Evolutionary conservation across 2,797 vertebrate genomes (phyloP), one percentile per base, ranked within the genome.

Genomic region (Falco novaeseelandiae): DNA sequence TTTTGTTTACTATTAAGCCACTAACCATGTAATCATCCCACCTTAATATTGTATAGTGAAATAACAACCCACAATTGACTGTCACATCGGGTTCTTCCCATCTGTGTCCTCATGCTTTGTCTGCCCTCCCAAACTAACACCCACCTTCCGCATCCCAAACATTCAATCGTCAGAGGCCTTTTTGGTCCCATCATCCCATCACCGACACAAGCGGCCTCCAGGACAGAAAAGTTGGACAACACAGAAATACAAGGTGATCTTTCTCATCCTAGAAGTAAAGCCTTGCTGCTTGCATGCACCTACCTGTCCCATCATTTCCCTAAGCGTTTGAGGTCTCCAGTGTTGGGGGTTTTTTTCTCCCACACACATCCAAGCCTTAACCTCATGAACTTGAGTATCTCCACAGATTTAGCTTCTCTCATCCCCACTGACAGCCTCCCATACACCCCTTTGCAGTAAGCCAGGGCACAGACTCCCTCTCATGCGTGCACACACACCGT

Each of bases 1-100:
- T 70, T 48, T 36, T 69, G 66, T 84, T 96, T 94, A 87, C 73
- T 91, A 49, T 79, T 79, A 93, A 87, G 49, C 54, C 57, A 69
- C 16, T 72, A 90, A 70, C 80, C 26, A 51, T 30, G 15, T 59
- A 51, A 88, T 52, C 73, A 82, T 66, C 83, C 87, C 91, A 94
- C 87, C 80, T 58, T 87, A 70, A 36, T 89, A 89, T 77, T 93
- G 89, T 42, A 61, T 40, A 88, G 38, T 62, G 55, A 90, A 79
- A 70, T 21, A 93, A n/a, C 71, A 89, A 74, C 83, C 79, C 89
- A 78, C 84, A 77, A 81, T 1, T 86, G 78, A 49, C 79, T 85
- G 54, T 44, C 94, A 83, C 61, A 67, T 89, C 22, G 4, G 85
- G 79, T 69, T 62, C 80, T 88, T 74, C 73, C 82, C 76, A 89